Percentiles rank a stretch among this genome's conserved stretches.
Evolutionary conservation across 2,797 vertebrate genomes (phyloP).

Genomic region (Takifugu ocellatus): DNA sequence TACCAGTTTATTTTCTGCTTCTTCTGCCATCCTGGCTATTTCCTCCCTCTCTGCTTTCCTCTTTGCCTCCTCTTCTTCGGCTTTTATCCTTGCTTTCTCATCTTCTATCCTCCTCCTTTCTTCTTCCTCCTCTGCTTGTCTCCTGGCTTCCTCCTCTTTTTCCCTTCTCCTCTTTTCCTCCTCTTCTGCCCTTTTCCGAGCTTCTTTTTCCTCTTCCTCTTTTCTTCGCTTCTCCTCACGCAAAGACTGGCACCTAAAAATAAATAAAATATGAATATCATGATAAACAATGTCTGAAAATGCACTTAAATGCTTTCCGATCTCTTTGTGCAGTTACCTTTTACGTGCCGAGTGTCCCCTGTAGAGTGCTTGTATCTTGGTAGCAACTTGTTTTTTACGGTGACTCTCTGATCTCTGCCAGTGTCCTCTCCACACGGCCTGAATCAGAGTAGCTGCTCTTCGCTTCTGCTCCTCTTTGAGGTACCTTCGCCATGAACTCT

Average conservation of each 20-base stretch:
- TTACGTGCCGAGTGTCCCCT: conserved; percentile 85
- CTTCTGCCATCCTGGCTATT: conserved; percentile 34
- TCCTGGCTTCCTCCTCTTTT: conserved; percentile 45
- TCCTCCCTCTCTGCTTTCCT: conserved; percentile 43
- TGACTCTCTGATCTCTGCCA: conserved; percentile 65
- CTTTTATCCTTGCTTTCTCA: conserved; percentile 56
- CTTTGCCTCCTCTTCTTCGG: conserved; percentile 50
- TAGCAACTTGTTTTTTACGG: conserved; percentile 62
- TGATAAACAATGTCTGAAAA: not conserved
- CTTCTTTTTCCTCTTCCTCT: conserved; percentile 58
- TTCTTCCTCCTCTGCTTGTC: conserved; percentile 64
- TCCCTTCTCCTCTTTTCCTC: conserved; percentile 28
- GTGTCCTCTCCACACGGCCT: conserved; percentile 84
- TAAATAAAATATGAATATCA: conserved; percentile 3
- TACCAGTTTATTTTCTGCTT: conserved; percentile 30
- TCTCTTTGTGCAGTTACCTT: conserved; percentile 72
- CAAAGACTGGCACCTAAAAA: conserved; percentile 68
- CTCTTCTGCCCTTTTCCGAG: conserved; percentile 39
- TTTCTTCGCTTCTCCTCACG: conserved; percentile 73
- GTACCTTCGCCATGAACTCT: conserved; percentile 84
- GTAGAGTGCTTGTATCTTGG: conserved; percentile 84
- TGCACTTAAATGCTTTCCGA: not conserved
- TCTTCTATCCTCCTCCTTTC: conserved; percentile 34
- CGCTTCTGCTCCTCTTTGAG: conserved; percentile 60
- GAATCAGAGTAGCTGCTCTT: conserved; percentile 78